Percentiles rank a stretch among this genome's conserved stretches.
phyloP scores from a whole-genome alignment of 2,113 vertebrate genomes.

The Gadus chalcogrammus region DNA sequence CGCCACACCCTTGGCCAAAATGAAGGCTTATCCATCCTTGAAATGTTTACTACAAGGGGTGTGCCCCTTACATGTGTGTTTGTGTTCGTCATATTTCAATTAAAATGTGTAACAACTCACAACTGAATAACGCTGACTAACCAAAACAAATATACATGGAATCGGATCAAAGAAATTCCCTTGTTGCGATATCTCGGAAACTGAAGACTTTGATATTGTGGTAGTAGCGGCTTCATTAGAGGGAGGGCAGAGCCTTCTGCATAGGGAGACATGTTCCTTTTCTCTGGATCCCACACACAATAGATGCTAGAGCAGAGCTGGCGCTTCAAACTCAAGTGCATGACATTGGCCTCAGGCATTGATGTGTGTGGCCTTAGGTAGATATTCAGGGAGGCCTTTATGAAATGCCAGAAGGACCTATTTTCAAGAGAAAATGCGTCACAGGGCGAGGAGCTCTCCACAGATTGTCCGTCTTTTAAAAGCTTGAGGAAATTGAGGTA shows the following conservation, averaged over 20 bases:
- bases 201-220: background rate
- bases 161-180: too few species aligned
- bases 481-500: slow-evolving; percentile 40
- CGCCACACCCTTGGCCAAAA: background rate
- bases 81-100: too few species aligned
- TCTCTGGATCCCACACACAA: slow-evolving; percentile 40
- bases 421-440: slow-evolving; percentile 15
- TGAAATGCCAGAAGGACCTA: slow-evolving; percentile 11
- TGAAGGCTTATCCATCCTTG: background rate
- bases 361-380: slow-evolving; percentile 52
- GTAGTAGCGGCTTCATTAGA: slow-evolving; percentile 30
- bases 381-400: slow-evolving; percentile 35
- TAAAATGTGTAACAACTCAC: too few species aligned
- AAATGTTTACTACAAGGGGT: background rate
- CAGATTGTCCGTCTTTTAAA: slow-evolving; percentile 37
- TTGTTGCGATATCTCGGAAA: too few species aligned
- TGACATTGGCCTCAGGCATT: slow-evolving; percentile 47
- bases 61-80: too few species aligned
- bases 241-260: slow-evolving; percentile 38
- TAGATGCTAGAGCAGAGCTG: slow-evolving; percentile 38
- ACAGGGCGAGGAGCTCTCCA: slow-evolving; percentile 29
- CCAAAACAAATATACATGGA: too few species aligned
- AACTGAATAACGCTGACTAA: too few species aligned
- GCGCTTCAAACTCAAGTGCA: slow-evolving; percentile 51
- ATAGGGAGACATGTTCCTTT: slow-evolving; percentile 38